A percentile compares a stretch with the other conserved stretches of the same genome.
phyloP scores from a whole-genome alignment of 2,888 invertebrate genomes.

The Alentia gelatinosa region DNA sequence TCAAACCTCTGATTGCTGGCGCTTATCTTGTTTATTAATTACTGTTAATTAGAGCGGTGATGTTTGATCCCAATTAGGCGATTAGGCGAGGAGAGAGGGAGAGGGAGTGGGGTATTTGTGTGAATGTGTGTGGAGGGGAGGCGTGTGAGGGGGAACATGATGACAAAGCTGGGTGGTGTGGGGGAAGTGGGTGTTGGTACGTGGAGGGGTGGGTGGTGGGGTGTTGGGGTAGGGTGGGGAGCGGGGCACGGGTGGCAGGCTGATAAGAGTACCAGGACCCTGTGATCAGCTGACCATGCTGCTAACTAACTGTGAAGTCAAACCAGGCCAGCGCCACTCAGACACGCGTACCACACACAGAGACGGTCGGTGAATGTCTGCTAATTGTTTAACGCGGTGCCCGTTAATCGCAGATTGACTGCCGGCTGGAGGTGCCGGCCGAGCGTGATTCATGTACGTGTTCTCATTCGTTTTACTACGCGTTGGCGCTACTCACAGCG shows the following conservation, averaged over 20 bases:
- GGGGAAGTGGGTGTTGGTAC: neutral
- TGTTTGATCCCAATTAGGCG: constrained; percentile 49
- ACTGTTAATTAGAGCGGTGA: constrained; percentile 28
- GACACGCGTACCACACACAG: too few species aligned
- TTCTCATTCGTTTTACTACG: too few species aligned
- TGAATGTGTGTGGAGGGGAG: neutral
- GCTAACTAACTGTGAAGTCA: neutral
- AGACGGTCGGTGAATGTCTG: too few species aligned
- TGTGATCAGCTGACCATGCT: constrained; percentile 30
- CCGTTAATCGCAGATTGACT: neutral
- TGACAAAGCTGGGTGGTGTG: neutral
- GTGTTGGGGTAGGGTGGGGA: neutral
- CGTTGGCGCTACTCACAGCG: too few species aligned
- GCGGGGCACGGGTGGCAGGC: neutral
- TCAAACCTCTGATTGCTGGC: neutral
- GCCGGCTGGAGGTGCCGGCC: neutral
- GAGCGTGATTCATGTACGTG: constrained; percentile 1
- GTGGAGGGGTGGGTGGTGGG: neutral
- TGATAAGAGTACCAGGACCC: neutral
- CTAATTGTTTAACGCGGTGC: neutral
- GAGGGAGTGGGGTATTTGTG: neutral
- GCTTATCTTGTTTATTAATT: constrained; percentile 48
- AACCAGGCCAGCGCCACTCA: neutral
- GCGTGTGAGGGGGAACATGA: neutral
- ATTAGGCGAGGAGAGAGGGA: neutral